Evolutionary conservation across 2,797 vertebrate species (phyloP).

Genomic region (Artibeus lituratus): DNA sequence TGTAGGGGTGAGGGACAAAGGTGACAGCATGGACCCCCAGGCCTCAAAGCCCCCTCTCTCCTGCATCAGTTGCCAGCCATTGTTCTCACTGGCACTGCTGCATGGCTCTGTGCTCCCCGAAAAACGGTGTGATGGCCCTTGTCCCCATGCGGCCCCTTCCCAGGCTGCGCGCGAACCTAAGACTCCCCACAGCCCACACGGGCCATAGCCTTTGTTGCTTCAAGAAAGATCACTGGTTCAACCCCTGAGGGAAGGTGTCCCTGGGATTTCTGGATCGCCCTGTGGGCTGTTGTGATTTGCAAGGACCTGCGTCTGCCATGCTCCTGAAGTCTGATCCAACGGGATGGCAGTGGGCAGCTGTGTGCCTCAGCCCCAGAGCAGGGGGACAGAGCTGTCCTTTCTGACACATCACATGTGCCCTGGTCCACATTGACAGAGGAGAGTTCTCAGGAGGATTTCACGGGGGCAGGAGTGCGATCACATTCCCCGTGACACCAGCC

Average conservation of each 20-base stretch:
- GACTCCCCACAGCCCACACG: not conserved
- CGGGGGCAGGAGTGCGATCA: accelerated
- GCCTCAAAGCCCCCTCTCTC: not conserved
- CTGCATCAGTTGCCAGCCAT: too few relatives aligned
- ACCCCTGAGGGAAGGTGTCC: too few relatives aligned
- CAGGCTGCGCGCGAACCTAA: not conserved
- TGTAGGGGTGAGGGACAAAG: not conserved
- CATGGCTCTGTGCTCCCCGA: not conserved
- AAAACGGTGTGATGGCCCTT: not conserved
- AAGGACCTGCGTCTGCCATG: not conserved
- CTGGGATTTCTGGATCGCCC: not conserved
- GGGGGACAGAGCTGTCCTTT: not conserved
- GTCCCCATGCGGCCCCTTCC: not conserved
- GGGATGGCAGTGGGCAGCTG: accelerated
- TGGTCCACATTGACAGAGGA: too few relatives aligned
- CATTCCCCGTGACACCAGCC: not conserved
- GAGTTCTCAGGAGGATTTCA: not conserved
- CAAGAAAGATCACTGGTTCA: not conserved
- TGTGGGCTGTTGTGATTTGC: not conserved
- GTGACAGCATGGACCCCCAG: not conserved
- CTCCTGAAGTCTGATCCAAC: not conserved
- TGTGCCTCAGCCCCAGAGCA: not conserved
- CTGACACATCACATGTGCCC: not conserved
- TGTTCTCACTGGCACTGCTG: not conserved
- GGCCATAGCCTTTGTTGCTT: not conserved